Base-by-base conservation (phyloP, 2,797 vertebrate species). In the Danio kyathit region DNA sequence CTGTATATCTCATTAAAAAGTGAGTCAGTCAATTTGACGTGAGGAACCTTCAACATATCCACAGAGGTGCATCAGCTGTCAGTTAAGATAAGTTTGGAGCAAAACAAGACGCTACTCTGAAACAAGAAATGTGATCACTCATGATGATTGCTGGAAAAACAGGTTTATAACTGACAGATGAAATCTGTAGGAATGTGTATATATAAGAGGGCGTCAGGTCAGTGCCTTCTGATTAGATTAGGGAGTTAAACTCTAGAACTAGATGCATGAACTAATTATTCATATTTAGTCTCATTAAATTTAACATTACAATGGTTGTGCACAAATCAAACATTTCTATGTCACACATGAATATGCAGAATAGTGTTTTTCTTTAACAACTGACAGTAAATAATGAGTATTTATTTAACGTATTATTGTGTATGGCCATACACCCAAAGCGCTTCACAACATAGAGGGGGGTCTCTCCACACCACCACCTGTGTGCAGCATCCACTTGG, bases 1-100 rank as follows among this genome's bases (percentile, higher is more conserved):
- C 44, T 19, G 8, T 80, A 40, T n/a, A 52, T 76, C 66, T 80
- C 60, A 80, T 76, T 80, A 80, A 81, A 80, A 71, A 83, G 65
- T 3, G 6, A 80, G 72, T 80, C 82, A 43, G 79, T 80, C 17
- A 80, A 54, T 57, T 72, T 80, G 65, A 80, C 14, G n/a, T 38
- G 21, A 80, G 14, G 43, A 59, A 80, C 41, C 48, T 72, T 79
- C 38, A 46, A 38, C 54, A 69, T 76, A n/a, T 41, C 21, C 54
- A 52, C 12, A 72, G 6, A 71, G 61, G 57, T 72, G 48, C 14
- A 56, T 63, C 29, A 51, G 76, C 66, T 70, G 56, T 71, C 65
- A 61, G 44, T 71, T 52, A 44, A 60, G 46, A 77, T 77, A 40
- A 10, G 65, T 78, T 70, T 61, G 5, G n/a, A 60, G n/a, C 8